Conservation (phyloP, 2,113 vertebrate genomes). For the Danionella cerebrum region DNA sequence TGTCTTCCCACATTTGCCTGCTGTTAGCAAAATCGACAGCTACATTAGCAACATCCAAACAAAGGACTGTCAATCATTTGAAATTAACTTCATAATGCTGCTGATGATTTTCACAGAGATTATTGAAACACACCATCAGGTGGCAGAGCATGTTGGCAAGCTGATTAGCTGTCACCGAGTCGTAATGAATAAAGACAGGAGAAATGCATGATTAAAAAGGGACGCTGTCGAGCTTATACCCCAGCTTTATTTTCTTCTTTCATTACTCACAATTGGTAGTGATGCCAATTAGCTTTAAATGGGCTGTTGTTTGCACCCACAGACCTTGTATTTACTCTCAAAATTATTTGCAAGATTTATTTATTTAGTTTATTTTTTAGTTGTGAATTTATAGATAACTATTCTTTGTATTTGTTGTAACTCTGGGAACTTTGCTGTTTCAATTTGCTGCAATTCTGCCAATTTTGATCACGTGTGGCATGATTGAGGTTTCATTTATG, state of each 20-base stretch:
- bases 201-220: constrained; percentile 28
- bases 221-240: constrained; percentile 1
- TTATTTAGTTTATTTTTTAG: too few relatives aligned
- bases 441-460: too few relatives aligned
- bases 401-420: too few relatives aligned
- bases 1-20: constrained; percentile 7
- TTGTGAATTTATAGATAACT: too few relatives aligned
- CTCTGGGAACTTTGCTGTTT: too few relatives aligned
- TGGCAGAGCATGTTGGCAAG: constrained; percentile 10
- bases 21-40: constrained; percentile 48
- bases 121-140: constrained; percentile 44
- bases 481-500: too few relatives aligned
- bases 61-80: constrained; percentile 68
- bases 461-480: too few relatives aligned
- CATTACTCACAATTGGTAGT: constrained; percentile 10
- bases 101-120: constrained; percentile 55
- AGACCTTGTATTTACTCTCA: too few relatives aligned
- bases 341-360: too few relatives aligned
- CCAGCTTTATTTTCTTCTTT: constrained; percentile 24
- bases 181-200: constrained; percentile 34
- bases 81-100: constrained; percentile 62
- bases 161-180: constrained; percentile 33
- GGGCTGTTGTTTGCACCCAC: constrained; percentile 13
- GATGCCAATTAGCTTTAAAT: constrained; percentile 25
- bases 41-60: constrained; percentile 57